Evolutionary conservation across 37 sponge, comb jelly and placozoan species (phyloP), one percentile per base, ranked within the genome.

Genomic region (Amphimedon queenslandica): DNA sequence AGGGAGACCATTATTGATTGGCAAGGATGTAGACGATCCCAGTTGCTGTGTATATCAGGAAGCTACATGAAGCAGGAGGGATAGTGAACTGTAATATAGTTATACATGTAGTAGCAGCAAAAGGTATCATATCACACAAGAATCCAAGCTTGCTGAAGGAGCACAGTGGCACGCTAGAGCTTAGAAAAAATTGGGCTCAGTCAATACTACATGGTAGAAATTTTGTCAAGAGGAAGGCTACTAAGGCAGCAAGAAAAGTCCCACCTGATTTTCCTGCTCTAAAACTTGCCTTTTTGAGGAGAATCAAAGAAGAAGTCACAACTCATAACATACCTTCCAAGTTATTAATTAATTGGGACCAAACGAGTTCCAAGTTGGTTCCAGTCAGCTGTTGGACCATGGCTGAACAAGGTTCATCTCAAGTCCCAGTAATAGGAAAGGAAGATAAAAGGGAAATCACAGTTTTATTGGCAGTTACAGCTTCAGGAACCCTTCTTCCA

Each of bases 301-400:
- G 56, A 71, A 47, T 71, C 23, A 16, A 33, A 8, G 71, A 70
- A 6, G 71, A 41, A 41, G 71, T 70, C 55, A 23, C 42, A 32
- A 16, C 43, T 5, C 23, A 70, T 41, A 31, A 6, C 25, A 70
- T 70, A 70, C 71, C 71, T 5, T 5, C n/a, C 3, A n/a, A 70
- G n/a, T 6, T 70, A 5, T 3, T 70, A 4, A 5, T 70, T 13
- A 70, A 70, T 21, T 66, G 67, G 67, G 68, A 67, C n/a, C 68
- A 67, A 24, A 67, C 68, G 8, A 55, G 51, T 29, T 16, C 29
- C 8, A 70, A 40, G 32, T 33, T 70, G 11, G 71, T 70, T n/a
- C 71, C 71, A n/a, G 71, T 70, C 30, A 70, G 71, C 71, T 70
- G 55, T 5, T 41, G 71, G 71, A 70, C 71, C 47, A 70, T 70